Evolutionary conservation across 1,140 invertebrate genomes (phyloP).

Genomic region (Trichonephila clavipes): DNA sequence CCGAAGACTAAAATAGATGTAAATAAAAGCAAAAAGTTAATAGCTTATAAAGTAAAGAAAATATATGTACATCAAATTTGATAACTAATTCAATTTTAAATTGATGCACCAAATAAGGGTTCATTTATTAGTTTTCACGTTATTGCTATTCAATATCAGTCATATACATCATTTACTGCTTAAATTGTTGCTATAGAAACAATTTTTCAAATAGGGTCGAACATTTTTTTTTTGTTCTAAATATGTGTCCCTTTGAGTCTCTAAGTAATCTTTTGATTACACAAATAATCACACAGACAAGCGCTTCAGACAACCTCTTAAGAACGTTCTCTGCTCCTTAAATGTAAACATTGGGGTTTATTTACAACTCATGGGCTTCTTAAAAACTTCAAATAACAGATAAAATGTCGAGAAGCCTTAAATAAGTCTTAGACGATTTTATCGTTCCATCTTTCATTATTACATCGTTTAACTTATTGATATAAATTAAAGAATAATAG

Average conservation of each 20-base stretch:
- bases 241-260: not conserved
- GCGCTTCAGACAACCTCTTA: not conserved
- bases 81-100: too few species aligned
- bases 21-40: too few species aligned
- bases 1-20: too few species aligned
- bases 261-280: not conserved
- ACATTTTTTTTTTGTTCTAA: not conserved
- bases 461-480: not conserved
- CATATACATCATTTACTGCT: not conserved
- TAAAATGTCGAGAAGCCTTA: not conserved
- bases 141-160: not conserved
- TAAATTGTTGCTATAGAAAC: not conserved
- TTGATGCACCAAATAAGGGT: too few species aligned
- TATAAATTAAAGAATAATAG: too few species aligned
- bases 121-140: too few species aligned
- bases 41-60: too few species aligned
- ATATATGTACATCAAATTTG: too few species aligned
- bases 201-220: not conserved
- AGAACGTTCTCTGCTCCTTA: not conserved
- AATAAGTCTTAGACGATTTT: constrained; percentile 16
- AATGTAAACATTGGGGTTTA: constrained; percentile 41
- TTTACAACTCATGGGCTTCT: constrained; percentile 29
- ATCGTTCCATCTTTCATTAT: not conserved
- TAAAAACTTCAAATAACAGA: not conserved
- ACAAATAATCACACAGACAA: not conserved